Percentiles rank a stretch among this genome's conserved stretches.
Evolutionary conservation across 2,797 vertebrate genomes (phyloP).

Genomic region (Urophycis tenuis): DNA sequence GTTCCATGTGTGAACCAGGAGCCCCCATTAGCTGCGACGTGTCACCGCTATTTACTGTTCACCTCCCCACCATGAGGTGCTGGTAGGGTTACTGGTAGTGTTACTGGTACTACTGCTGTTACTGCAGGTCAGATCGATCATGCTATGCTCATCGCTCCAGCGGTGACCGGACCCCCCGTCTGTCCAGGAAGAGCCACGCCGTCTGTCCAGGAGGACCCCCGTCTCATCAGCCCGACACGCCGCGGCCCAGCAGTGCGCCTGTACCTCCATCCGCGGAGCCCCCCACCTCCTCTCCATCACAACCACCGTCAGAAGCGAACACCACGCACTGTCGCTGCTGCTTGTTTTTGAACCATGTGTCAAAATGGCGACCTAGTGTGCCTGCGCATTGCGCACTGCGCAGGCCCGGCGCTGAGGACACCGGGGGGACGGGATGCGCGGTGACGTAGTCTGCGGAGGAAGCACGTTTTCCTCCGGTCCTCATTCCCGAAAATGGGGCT

Average conservation of each 20-base stretch:
- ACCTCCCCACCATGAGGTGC: too few relatives aligned
- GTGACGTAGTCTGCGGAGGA: not conserved
- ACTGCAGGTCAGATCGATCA: not conserved
- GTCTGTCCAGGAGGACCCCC: too few relatives aligned
- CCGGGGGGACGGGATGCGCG: not conserved
- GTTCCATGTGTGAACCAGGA: too few relatives aligned
- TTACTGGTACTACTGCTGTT: too few relatives aligned
- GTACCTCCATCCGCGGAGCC: too few relatives aligned
- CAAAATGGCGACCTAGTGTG: conserved; percentile 58
- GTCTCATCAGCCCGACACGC: too few relatives aligned
- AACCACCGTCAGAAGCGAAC: not conserved
- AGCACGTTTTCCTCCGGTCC: not conserved
- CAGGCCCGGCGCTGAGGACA: conserved; percentile 26
- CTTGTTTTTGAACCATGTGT: conserved; percentile 40
- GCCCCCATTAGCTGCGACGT: too few relatives aligned
- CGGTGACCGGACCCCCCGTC: too few relatives aligned
- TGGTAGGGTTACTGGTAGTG: too few relatives aligned
- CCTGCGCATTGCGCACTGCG: conserved; percentile 50
- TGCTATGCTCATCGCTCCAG: not conserved
- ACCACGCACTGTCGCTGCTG: not conserved
- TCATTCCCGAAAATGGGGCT: not conserved
- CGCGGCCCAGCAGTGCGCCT: too few relatives aligned
- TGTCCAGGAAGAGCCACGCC: too few relatives aligned
- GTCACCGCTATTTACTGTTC: too few relatives aligned
- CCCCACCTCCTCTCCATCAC: not conserved